Base-by-base conservation (phyloP, 2,888 invertebrate species). In the Cerceris ruficornis region DNA sequence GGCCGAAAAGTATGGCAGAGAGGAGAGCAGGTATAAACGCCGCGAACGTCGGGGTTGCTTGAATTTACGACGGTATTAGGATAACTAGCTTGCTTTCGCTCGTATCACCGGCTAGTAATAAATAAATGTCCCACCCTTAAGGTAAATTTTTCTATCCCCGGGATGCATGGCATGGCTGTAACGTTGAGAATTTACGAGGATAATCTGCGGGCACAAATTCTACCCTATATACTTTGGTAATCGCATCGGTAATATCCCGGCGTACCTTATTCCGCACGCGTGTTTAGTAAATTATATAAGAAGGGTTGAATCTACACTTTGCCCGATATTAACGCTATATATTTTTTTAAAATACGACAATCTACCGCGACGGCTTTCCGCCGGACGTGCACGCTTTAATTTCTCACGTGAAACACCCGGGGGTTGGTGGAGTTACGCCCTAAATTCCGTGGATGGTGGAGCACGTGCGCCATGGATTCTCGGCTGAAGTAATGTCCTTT, bases 11-110 rank as follows among this genome's bases (percentile, higher is more conserved):
- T 55, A 15, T 28, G 17, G 52, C n/a, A 2, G 7, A n/a, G 7
- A 9, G n/a, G 52, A 52, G 52, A 52, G 52, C 7, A 52, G n/a
- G 7, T 9, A 11, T 13, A 9, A 14, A 13, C 28, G 15, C 17
- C 1, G 17, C 11, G 15, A 46, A 55, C 65, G 69, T 69, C 77
- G 77, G 69, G 70, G 64, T 64, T 77, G 70, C 52, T 15, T 52
- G 75, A 71, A 84, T 84, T 84, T 84, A 84, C 77, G 77, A 39
- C 60, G 74, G 69, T 77, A 75, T 77, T 77, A 80, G 77, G 68
- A 80, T 82, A 82, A 82, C 82, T 65, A 73, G 75, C 77, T 58
- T 52, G 43, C 39, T 43, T 65, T 66, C 59, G 43, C 57, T 58
- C 62, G 70, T 72, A 73, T 83, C 73, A 69, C 65, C 58, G 64